Percentiles rank a stretch among this genome's conserved stretches.
These are phyloP conservation scores for Chloromyia formosa DNA, from an alignment of 2,888 invertebrate genomes.

Conservation along the genomic window DNA sequence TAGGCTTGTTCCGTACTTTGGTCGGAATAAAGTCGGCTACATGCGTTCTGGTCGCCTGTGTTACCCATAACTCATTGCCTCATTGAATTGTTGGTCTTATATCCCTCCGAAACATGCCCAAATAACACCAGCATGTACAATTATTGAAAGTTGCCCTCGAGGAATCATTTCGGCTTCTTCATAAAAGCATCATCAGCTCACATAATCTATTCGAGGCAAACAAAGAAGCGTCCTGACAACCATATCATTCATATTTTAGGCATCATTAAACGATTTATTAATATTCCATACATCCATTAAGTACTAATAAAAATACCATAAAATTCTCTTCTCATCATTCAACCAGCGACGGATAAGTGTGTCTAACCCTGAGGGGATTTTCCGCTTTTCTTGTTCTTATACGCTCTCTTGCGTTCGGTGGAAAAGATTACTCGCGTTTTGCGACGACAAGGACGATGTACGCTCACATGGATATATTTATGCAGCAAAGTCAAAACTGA, in stretches of 20 bases:
- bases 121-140: not conserved
- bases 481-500: not conserved
- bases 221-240: conserved; percentile 28
- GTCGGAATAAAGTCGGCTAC: no score
- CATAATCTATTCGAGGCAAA: conserved; percentile 19
- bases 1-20: no score
- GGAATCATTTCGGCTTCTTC: conserved; percentile 4
- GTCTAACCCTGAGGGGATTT: conserved; percentile 19
- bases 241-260: conserved; percentile 39
- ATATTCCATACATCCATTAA: conserved; percentile 42
- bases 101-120: no score
- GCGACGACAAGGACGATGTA: no score
- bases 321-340: conserved; percentile 29
- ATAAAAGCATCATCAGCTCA: conserved; percentile 22
- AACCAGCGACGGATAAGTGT: not conserved
- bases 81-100: no score
- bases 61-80: no score
- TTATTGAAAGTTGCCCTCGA: not conserved
- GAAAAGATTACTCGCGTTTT: no score
- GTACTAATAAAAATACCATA: conserved; percentile 39
- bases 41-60: no score
- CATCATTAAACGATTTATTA: conserved; percentile 42
- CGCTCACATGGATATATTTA: no score
- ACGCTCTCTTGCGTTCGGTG: not conserved
- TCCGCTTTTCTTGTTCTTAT: not conserved